These are phyloP conservation scores for Drosophila takahashii DNA, from an alignment of 1,140 invertebrate species.

Conservation along the genomic window DNA sequence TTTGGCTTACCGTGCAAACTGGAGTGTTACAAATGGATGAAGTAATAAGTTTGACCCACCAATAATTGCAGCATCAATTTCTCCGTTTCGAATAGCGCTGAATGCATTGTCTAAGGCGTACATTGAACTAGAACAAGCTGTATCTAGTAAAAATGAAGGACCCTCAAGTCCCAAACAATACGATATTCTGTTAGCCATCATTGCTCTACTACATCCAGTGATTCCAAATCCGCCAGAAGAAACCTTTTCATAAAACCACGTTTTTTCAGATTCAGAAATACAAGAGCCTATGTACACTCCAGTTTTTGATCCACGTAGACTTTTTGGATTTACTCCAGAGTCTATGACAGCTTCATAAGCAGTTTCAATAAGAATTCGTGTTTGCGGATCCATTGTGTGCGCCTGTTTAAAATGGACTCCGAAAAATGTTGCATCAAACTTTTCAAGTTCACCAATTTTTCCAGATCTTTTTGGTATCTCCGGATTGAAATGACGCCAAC, in stretches of 20 bases:
- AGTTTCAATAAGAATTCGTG: conserved; percentile 85
- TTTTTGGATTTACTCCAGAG: conserved; percentile 84
- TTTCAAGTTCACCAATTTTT: conserved; percentile 86
- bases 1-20: conserved; percentile 88
- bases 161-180: conserved; percentile 89
- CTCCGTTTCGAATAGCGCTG: conserved; percentile 89
- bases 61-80: conserved; percentile 95
- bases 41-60: conserved; percentile 93
- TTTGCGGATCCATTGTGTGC: conserved; percentile 86
- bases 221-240: conserved; percentile 87
- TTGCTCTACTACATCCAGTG: conserved; percentile 93
- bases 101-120: conserved; percentile 94
- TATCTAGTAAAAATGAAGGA: conserved; percentile 94
- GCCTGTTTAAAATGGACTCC: conserved; percentile 86
- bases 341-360: conserved; percentile 85
- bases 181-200: conserved; percentile 96
- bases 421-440: conserved; percentile 87
- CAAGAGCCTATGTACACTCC: conserved; percentile 92
- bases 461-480: conserved; percentile 90
- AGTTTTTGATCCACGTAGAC: conserved; percentile 89
- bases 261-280: conserved; percentile 90
- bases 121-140: conserved; percentile 95
- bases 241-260: conserved; percentile 89
- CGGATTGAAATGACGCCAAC: conserved; percentile 89
- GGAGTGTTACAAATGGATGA: conserved; percentile 94